Conservation (phyloP, 2,797 vertebrate species). For the Cossypha caffra region DNA sequence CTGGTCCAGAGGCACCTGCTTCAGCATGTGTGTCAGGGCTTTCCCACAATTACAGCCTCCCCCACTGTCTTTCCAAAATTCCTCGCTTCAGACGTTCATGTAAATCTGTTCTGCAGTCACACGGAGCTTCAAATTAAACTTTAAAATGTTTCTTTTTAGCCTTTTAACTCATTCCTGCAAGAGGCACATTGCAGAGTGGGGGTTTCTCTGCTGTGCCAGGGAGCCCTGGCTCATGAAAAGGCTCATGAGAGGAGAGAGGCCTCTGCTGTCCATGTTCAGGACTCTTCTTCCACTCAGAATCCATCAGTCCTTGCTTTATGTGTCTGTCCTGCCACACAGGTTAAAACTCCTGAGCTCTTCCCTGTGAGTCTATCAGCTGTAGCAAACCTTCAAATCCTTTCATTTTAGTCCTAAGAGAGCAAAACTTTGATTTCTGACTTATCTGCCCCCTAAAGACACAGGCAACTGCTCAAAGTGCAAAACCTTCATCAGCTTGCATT, state of each 20-base stretch:
- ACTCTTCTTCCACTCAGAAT: background rate
- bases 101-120: constrained; percentile 2
- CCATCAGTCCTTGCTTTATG: background rate
- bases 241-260: accelerated
- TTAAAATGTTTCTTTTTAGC: background rate
- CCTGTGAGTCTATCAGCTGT: accelerated
- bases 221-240: background rate
- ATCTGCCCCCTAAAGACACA: background rate
- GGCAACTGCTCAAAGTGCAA: background rate
- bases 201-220: background rate
- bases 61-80: background rate
- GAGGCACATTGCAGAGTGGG: background rate
- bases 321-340: background rate
- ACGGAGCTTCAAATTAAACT: background rate
- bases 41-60: background rate
- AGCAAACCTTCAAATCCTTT: background rate
- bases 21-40: background rate
- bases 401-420: background rate
- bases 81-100: background rate
- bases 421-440: background rate
- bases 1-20: background rate
- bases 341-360: background rate
- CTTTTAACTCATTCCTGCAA: background rate
- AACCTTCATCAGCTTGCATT: background rate
- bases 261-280: background rate